Evolutionary conservation across 2,797 vertebrate genomes (phyloP).

Genomic region (Monodelphis domestica): DNA sequence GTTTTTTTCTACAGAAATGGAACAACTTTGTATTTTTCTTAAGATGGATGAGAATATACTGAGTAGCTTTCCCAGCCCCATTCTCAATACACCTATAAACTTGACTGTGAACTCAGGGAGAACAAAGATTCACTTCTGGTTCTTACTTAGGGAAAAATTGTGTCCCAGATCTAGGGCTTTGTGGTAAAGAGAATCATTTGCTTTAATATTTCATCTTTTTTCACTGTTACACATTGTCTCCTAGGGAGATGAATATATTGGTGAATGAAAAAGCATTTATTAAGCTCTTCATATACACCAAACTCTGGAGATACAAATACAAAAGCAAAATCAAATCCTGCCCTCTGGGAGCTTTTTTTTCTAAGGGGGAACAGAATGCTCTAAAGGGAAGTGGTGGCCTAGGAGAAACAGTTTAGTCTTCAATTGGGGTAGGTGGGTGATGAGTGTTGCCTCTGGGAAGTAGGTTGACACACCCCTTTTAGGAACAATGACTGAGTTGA

Average conservation of each 20-base stretch:
- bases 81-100: conserved; percentile 35
- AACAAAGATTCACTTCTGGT: conserved; percentile 6
- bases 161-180: background rate
- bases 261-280: background rate
- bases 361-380: background rate
- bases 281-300: background rate
- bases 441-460: background rate
- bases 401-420: background rate
- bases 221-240: background rate
- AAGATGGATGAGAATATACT: conserved; percentile 1
- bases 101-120: background rate
- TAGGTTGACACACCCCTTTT: background rate
- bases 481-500: background rate
- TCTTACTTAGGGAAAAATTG: conserved; percentile 36
- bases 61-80: background rate
- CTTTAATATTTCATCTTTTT: background rate
- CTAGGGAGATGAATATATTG: background rate
- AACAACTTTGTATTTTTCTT: conserved; percentile 11
- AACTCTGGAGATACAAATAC: background rate
- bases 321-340: background rate
- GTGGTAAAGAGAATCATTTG: background rate
- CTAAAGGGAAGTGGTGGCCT: background rate
- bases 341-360: background rate
- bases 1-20: conserved; percentile 48
- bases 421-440: background rate